Conservation (phyloP, 2,797 vertebrate genomes). For the Phoebastria nigripes region DNA sequence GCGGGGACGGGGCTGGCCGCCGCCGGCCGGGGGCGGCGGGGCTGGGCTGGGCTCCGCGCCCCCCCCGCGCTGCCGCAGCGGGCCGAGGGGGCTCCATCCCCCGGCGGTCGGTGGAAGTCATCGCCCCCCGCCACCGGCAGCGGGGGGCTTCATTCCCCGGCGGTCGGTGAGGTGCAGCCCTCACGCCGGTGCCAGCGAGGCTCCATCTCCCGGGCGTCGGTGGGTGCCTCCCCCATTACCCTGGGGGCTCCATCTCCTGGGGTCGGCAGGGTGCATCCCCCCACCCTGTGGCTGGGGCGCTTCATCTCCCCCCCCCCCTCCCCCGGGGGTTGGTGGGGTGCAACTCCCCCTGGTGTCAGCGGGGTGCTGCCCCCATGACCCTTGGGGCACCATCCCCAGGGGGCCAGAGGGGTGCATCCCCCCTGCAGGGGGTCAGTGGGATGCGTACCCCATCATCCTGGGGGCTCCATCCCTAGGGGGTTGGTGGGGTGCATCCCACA, state of each 20-base stretch:
- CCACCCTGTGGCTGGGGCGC: not conserved
- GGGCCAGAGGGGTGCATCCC: too few relatives aligned
- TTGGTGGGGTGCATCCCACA: not conserved
- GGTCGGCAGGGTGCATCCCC: not conserved
- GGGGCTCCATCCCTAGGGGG: not conserved
- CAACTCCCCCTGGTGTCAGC: rapidly evolving
- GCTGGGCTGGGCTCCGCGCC: not conserved
- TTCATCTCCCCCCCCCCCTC: not conserved
- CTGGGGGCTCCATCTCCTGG: not conserved
- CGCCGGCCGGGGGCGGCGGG: not conserved
- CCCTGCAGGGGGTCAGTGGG: not conserved
- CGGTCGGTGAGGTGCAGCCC: not conserved
- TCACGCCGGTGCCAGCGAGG: not conserved
- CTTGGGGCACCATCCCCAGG: not conserved
- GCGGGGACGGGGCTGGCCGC: not conserved
- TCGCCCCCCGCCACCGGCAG: not conserved
- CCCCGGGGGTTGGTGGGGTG: not conserved
- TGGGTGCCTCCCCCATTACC: not conserved
- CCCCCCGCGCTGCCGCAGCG: not conserved
- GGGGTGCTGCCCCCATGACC: too few relatives aligned
- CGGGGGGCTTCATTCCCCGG: not conserved
- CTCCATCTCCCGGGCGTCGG: not conserved
- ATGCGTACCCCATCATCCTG: rapidly evolving
- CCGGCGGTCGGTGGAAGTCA: not conserved
- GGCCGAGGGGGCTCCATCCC: not conserved